phyloP scores from a whole-genome alignment of 2,113 vertebrate genomes.

The Ciconia stormi region DNA sequence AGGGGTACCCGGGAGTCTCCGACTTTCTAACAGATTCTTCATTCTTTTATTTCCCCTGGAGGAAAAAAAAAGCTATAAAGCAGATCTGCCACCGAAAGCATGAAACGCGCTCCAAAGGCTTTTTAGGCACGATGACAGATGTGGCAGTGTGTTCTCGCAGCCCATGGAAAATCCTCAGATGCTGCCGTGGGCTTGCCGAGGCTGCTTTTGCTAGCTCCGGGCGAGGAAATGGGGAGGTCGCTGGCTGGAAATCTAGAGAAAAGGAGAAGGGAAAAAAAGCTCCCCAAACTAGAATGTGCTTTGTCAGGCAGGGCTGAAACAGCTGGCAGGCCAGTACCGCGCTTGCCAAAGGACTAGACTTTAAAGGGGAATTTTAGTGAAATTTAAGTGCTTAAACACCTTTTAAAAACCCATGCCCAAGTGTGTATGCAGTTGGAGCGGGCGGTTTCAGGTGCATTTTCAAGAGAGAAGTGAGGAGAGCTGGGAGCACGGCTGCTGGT shows the following conservation, averaged over 20 bases:
- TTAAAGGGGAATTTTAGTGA: neutral
- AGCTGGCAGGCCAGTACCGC: too few relatives aligned
- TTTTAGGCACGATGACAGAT: neutral
- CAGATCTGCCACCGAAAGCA: neutral
- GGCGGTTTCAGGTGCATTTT: rapidly evolving
- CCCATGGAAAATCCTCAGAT: rapidly evolving
- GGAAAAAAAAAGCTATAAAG: rapidly evolving
- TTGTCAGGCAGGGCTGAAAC: neutral
- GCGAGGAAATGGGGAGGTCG: rapidly evolving
- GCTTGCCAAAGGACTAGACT: neutral
- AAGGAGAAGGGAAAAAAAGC: neutral
- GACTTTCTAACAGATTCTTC: neutral
- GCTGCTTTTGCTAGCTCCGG: neutral
- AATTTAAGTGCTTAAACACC: neutral
- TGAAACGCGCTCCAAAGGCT: rapidly evolving
- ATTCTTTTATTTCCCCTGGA: neutral
- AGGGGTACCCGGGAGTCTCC: neutral
- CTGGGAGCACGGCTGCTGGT: neutral
- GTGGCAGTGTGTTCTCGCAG: neutral
- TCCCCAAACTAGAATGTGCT: neutral
- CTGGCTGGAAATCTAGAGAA: neutral
- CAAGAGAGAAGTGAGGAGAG: neutral
- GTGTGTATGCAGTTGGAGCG: rapidly evolving
- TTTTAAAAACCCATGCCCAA: neutral
- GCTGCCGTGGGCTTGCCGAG: neutral